Evolutionary conservation across 2,797 vertebrate species (phyloP).

Genomic region (Epinephelus malabaricus): DNA sequence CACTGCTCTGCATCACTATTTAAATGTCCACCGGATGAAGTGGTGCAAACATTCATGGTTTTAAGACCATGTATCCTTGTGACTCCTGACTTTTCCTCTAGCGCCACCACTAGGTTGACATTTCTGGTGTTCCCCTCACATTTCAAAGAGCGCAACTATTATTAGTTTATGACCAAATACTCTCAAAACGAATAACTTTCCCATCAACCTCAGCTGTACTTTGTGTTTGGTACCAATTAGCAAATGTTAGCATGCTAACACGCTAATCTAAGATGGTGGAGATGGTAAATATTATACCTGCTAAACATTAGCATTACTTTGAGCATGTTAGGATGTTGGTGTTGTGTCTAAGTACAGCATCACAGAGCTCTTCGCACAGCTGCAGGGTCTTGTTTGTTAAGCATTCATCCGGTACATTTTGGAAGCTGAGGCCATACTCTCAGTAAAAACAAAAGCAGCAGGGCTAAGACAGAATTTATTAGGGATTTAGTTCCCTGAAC

Average conservation of each 20-base stretch:
- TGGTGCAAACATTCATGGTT: not conserved
- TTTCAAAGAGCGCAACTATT: not conserved
- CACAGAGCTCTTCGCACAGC: no score
- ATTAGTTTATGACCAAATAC: not conserved
- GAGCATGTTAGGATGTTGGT: not conserved
- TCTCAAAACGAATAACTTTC: not conserved
- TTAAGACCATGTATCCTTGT: not conserved
- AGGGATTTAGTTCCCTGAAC: constrained; percentile 2
- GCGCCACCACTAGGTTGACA: not conserved
- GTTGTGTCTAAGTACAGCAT: not conserved
- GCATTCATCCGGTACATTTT: not conserved
- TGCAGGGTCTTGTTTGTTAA: no score
- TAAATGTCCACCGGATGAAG: not conserved
- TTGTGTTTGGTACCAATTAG: not conserved
- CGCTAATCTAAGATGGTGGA: not conserved
- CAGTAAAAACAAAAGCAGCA: constrained; percentile 19
- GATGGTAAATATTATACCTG: not conserved
- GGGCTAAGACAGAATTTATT: not conserved
- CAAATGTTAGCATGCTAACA: not conserved
- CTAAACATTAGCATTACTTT: not conserved
- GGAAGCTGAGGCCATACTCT: not conserved
- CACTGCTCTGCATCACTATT: no score
- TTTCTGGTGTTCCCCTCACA: not conserved
- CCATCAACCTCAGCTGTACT: not conserved
- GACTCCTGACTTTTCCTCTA: not conserved